phyloP scores from a whole-genome alignment of 1,140 invertebrate species.

The Brachionus sp. region DNA sequence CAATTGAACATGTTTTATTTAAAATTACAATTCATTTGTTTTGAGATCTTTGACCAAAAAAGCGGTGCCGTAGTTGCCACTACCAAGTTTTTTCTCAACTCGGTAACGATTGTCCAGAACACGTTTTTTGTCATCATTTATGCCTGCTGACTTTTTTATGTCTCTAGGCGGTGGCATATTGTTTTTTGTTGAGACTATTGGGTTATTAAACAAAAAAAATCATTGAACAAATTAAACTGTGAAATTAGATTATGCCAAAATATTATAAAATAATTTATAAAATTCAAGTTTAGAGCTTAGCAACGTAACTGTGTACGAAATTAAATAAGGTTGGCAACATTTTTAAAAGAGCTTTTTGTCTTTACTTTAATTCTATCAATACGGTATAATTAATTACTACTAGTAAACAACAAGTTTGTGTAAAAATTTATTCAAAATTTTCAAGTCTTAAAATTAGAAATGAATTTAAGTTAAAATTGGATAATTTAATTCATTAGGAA shows the following conservation, averaged over 20 bases:
- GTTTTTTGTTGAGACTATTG: not conserved
- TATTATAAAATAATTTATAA: not conserved
- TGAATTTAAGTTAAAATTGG: no score
- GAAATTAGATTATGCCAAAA: constrained; percentile 7
- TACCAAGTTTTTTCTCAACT: constrained; percentile 56
- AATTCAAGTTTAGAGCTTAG: not conserved
- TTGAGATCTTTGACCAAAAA: constrained; percentile 56
- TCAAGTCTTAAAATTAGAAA: no score
- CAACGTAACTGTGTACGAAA: not conserved
- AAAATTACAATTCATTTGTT: constrained; percentile 47
- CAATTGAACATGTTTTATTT: not conserved
- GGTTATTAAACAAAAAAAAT: not conserved
- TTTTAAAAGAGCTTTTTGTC: not conserved
- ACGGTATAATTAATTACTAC: not conserved
- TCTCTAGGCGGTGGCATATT: constrained; percentile 30
- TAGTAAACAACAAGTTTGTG: no score
- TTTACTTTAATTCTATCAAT: not conserved
- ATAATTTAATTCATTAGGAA: no score
- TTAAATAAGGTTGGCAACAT: constrained; percentile 1
- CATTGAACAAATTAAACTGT: not conserved
- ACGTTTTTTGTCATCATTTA: constrained; percentile 29
- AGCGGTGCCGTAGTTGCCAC: constrained; percentile 59
- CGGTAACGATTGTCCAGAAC: constrained; percentile 51
- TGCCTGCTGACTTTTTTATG: constrained; percentile 2
- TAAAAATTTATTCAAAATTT: no score